Percentiles rank a stretch among this genome's conserved stretches.
These are phyloP conservation scores for Zosterops japonicus DNA, from an alignment of 2,113 vertebrate genomes.

Conservation along the genomic window DNA sequence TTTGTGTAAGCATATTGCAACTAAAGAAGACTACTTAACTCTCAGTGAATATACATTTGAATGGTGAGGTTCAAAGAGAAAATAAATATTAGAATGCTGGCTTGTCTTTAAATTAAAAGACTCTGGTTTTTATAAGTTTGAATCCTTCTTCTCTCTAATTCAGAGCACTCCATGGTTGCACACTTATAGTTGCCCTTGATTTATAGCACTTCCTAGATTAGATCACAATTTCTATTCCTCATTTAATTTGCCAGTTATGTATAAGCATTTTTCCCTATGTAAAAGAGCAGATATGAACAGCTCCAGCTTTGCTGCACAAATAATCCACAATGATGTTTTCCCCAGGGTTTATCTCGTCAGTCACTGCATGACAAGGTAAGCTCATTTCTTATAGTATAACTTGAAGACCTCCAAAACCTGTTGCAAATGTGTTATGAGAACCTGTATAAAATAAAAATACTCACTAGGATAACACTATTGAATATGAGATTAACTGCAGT, in stretches of 20 bases:
- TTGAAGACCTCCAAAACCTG: neutral
- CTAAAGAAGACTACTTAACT: neutral
- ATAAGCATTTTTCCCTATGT: neutral
- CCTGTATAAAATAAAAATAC: neutral
- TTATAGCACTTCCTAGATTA: neutral
- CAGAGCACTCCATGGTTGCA: neutral
- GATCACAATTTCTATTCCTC: neutral
- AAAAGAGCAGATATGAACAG: neutral
- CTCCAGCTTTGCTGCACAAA: neutral
- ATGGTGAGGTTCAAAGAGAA: constrained; percentile 9
- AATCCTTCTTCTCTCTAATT: neutral
- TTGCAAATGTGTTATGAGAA: neutral
- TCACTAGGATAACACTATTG: neutral
- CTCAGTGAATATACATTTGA: neutral
- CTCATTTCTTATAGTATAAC: neutral
- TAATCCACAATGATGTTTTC: neutral
- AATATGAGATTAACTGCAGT: neutral
- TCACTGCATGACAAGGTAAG: neutral
- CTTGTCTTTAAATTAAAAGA: neutral
- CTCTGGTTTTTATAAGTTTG: neutral
- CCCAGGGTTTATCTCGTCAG: neutral
- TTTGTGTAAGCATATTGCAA: neutral
- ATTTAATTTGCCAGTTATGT: neutral
- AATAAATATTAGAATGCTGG: neutral
- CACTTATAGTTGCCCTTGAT: neutral